These are phyloP conservation scores for Boloria euphrosyne DNA, from an alignment of 2,888 invertebrate species.

Conservation along the genomic window DNA sequence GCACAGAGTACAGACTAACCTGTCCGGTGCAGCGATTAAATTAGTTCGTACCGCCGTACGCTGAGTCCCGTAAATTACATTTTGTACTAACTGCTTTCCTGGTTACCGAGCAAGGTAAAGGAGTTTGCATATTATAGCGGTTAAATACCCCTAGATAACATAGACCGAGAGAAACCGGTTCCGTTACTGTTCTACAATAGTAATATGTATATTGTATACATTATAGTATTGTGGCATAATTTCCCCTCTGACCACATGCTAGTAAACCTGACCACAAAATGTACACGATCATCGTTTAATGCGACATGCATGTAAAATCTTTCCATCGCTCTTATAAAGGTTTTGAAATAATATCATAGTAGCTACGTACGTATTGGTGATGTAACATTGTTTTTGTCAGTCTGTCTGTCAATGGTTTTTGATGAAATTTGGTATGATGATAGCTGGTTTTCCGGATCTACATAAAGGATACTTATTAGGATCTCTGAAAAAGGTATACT, in stretches of 20 bases:
- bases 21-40: slow-evolving; percentile 27
- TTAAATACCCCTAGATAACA: slow-evolving; percentile 25
- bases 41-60: slow-evolving; percentile 26
- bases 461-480: no score
- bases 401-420: not conserved
- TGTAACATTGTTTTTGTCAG: no score
- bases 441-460: no score
- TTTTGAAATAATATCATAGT: not conserved
- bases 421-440: no score
- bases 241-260: slow-evolving; percentile 38
- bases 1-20: slow-evolving; percentile 14
- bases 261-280: slow-evolving; percentile 42
- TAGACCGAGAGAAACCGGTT: slow-evolving; percentile 20
- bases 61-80: slow-evolving; percentile 27
- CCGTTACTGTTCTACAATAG: slow-evolving; percentile 17
- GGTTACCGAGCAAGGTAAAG: slow-evolving; percentile 20
- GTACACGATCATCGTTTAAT: slow-evolving; percentile 37
- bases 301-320: slow-evolving; percentile 22
- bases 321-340: not conserved
- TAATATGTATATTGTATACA: not conserved
- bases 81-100: slow-evolving; percentile 28
- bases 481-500: no score
- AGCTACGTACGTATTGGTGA: no score
- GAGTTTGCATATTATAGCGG: slow-evolving; percentile 25
- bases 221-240: slow-evolving; percentile 36